Base-by-base conservation (phyloP, 2,113 vertebrate species). In the Ameiurus melas region DNA sequence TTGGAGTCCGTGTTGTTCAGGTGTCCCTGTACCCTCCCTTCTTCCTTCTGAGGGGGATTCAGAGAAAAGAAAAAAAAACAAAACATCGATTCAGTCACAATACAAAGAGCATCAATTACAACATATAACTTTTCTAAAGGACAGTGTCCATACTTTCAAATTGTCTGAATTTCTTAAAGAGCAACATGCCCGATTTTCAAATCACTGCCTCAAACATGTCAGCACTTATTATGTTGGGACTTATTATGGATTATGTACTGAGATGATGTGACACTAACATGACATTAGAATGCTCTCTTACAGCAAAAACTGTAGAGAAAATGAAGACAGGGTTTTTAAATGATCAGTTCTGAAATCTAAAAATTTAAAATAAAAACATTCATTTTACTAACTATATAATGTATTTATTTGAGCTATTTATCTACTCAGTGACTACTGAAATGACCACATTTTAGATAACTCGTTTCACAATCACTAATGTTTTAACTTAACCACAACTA, bases 21-120 rank as follows among this genome's bases (percentile, higher is more conserved):
- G 87, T 99, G 98, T n/a, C 98, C 98, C 93, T 99, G 97, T 92
- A 99, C 94, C 94, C 97, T 97, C 79, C 97, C 97, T 95, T 99
- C 98, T 97, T 99, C 98, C 94, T 98, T 99, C 98, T 99, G 95
- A 90, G 85, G 80, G 90, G 85, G 91, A 89, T 43, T 91, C 92
- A 70, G 91, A 64, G 5, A 22, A n/a, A 64, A n/a, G n/a, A n/a
- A n/a, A n/a, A n/a, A n/a, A n/a, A n/a, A n/a, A n/a, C n/a, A n/a
- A n/a, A 70, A 53, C 57, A 36, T 22, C 7, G 22, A 43, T 39
- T 87, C 17, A 83, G 20, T 51, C 53, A 47, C 33, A 12, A 47
- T 10, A 55, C 12, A n/a, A n/a, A 1, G 20, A 39, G 43, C n/a
- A 39, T 62, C 53, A 81, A 17, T 66, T 30, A 53, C 36, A 43